Conservation (phyloP, 1,140 invertebrate genomes). For the Calliphora vicina region DNA sequence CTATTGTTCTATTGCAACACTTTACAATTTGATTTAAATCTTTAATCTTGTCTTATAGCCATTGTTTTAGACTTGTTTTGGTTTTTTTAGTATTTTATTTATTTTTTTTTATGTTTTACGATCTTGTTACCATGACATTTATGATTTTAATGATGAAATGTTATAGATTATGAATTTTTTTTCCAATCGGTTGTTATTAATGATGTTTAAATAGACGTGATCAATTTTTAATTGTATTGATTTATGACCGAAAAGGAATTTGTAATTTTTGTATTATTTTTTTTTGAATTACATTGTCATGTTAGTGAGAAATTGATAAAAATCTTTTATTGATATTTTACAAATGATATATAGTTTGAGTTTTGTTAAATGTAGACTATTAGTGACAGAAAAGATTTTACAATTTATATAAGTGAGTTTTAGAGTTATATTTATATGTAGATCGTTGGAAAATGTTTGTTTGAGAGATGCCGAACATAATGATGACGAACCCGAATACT, state of each 20-base stretch:
- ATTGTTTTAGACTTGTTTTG: neutral
- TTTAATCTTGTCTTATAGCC: neutral
- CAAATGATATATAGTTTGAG: neutral
- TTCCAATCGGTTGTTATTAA: neutral
- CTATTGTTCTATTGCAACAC: neutral
- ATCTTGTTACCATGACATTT: constrained; percentile 27
- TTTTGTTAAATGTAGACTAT: neutral
- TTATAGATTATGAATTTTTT: neutral
- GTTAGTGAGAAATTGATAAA: neutral
- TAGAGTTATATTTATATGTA: neutral
- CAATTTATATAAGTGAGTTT: neutral
- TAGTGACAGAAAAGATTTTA: neutral
- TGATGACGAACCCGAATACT: too few relatives aligned
- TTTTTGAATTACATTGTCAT: neutral
- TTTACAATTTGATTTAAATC: neutral
- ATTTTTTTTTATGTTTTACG: neutral
- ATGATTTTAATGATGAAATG: constrained; percentile 18
- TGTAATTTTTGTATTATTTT: neutral
- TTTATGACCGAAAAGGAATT: neutral
- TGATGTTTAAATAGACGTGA: neutral
- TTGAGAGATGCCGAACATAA: too few relatives aligned
- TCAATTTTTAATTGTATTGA: neutral
- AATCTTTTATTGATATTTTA: neutral
- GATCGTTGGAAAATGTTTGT: too few relatives aligned
- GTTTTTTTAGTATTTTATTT: neutral